These are phyloP conservation scores for Zelleria hepariella DNA, from an alignment of 2,888 invertebrate species.

Conservation along the genomic window DNA sequence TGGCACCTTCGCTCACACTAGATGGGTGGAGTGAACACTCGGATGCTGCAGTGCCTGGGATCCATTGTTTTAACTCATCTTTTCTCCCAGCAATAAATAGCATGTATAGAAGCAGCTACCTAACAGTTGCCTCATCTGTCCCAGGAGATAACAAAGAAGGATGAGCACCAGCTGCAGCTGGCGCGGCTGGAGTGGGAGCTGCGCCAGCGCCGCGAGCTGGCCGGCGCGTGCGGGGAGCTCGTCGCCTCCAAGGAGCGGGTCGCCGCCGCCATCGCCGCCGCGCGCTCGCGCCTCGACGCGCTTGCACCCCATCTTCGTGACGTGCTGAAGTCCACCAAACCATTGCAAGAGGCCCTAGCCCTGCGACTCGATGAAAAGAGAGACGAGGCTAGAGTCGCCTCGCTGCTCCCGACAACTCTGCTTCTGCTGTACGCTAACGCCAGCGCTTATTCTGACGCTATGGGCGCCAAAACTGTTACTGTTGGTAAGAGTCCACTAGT, in stretches of 20 bases:
- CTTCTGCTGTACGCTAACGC: conserved; percentile 91
- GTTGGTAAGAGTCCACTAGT: conserved; percentile 44
- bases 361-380: conserved; percentile 84
- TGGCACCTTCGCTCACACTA: no score
- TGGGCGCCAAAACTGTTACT: conserved; percentile 65
- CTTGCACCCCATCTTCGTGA: conserved; percentile 82
- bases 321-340: conserved; percentile 81
- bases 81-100: no score
- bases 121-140: conserved; percentile 11
- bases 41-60: no score
- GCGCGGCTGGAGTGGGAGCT: conserved; percentile 94
- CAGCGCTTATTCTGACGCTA: conserved; percentile 84
- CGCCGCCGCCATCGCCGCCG: conserved; percentile 80
- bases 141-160: conserved; percentile 76
- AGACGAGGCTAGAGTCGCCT: conserved; percentile 81
- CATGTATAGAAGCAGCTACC: neutral
- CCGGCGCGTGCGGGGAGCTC: conserved; percentile 81
- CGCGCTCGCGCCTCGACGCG: conserved; percentile 83
- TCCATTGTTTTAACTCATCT: no score
- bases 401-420: conserved; percentile 83
- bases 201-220: conserved; percentile 86
- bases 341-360: conserved; percentile 89
- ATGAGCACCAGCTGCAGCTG: conserved; percentile 85
- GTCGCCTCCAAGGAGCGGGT: conserved; percentile 84
- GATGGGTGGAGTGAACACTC: no score